A percentile compares a stretch with the other conserved stretches of the same genome.
These are phyloP conservation scores for Chironomus riparius DNA, from an alignment of 2,888 invertebrate genomes.

Conservation along the genomic window DNA sequence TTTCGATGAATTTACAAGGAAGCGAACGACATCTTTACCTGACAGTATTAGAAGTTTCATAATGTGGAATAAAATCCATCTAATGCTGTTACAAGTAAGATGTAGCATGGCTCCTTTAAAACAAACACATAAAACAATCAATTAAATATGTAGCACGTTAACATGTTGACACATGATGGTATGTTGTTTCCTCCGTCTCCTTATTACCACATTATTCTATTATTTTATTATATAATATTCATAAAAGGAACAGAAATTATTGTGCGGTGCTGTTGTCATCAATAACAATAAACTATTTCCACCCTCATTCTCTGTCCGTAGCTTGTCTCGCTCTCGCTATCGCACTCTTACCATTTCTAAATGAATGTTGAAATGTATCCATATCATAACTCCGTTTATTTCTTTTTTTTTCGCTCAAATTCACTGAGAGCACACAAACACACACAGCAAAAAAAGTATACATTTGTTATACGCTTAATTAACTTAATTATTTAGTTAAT, in stretches of 20 bases:
- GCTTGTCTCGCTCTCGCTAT: background rate
- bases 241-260: background rate
- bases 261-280: background rate
- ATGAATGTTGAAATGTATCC: background rate
- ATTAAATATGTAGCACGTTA: background rate
- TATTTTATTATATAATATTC: background rate
- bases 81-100: slow-evolving; percentile 27
- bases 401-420: background rate
- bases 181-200: background rate
- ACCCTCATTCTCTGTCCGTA: background rate
- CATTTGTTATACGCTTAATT: slow-evolving; percentile 24
- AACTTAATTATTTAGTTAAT: slow-evolving; percentile 27
- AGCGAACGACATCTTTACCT: slow-evolving; percentile 27
- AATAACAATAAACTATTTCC: slow-evolving; percentile 14
- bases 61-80: slow-evolving; percentile 13
- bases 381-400: background rate
- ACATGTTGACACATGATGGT: slow-evolving; percentile 11
- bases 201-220: background rate
- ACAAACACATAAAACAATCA: background rate
- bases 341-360: background rate
- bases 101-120: slow-evolving; percentile 23
- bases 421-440: background rate
- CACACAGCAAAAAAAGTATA: background rate
- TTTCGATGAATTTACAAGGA: background rate
- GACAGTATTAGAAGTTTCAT: slow-evolving; percentile 26